Evolutionary conservation across 2,113 vertebrate species (phyloP).

Genomic region (Hemiscyllium ocellatum): DNA sequence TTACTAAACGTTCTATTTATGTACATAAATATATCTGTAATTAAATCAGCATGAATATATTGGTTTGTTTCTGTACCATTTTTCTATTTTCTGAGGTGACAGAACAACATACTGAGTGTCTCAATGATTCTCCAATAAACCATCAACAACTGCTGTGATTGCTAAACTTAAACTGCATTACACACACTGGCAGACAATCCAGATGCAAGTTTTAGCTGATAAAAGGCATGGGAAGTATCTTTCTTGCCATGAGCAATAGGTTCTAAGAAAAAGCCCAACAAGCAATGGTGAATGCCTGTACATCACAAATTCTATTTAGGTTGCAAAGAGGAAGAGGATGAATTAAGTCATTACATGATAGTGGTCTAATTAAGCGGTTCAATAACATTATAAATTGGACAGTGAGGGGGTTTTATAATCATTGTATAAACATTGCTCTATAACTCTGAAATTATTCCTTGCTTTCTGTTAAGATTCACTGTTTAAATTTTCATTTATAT

Average conservation of each 20-base stretch:
- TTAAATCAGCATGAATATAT: not conserved
- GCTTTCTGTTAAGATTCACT: not conserved
- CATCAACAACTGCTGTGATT: not conserved
- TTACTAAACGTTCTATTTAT: not conserved
- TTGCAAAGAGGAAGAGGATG: not conserved
- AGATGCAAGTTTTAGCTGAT: not conserved
- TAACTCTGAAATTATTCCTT: not conserved
- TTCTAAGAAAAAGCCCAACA: not conserved
- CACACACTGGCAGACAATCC: not conserved
- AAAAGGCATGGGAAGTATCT: not conserved
- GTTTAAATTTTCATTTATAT: not conserved
- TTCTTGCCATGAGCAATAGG: not conserved
- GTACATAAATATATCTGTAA: not conserved
- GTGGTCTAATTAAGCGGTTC: not conserved
- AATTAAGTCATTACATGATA: slow-evolving; percentile 4
- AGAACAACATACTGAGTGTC: not conserved
- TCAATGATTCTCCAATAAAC: not conserved
- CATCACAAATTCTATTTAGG: not conserved
- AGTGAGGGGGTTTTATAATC: not conserved
- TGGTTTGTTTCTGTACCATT: not conserved
- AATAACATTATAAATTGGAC: not conserved
- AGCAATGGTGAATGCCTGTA: not conserved
- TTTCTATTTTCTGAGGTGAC: not conserved
- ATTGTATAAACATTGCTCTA: not conserved
- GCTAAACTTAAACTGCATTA: not conserved